Evolutionary conservation across 1,140 invertebrate genomes (phyloP), one percentile per base, ranked within the genome.

Genomic region (Thaumetopoea pityocampa): DNA sequence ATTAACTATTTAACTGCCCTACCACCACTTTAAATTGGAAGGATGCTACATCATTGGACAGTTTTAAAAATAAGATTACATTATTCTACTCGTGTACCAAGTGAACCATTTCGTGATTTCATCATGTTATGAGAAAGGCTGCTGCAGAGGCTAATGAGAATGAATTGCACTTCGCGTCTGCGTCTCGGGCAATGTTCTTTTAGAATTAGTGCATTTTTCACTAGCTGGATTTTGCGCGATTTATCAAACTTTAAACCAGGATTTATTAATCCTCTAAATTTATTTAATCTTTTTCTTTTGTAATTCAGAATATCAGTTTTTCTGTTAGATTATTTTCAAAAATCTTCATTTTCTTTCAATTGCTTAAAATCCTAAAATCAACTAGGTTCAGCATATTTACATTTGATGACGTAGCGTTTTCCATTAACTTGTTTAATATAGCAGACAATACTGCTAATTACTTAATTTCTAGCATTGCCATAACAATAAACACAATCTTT

Each of bases 181-280:
- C 56, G 48, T 32, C 27, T 51, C 42, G 36, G 42, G 60, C 53
- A 46, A 33, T 56, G 45, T 66, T 57, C 65, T 60, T 63, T 67
- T 46, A 51, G 53, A 66, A 70, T 70, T 67, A 74, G 60, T 55
- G 54, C 62, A 68, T 68, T 70, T 70, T 70, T 70, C 67, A 68
- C 62, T 67, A 50, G 36, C 47, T 43, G 51, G 22, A 22, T 50
- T 58, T 59, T 55, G 54, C 38, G 50, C 52, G 38, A 72, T 67
- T 60, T 41, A 49, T 65, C 64, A 65, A 65, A 41, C 45, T 54
- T 56, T 57, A 58, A 60, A 65, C 56, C 47, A 20, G 46, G 47
- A 65, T 63, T 71, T 67, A 68, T 71, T 58, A 51, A 48, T 38
- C 22, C 37, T 55, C 32, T 42, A 51, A 61, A 67, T 60, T 58